Base-by-base conservation (phyloP, 1,140 invertebrate genomes). In the Drosophila bocki region DNA sequence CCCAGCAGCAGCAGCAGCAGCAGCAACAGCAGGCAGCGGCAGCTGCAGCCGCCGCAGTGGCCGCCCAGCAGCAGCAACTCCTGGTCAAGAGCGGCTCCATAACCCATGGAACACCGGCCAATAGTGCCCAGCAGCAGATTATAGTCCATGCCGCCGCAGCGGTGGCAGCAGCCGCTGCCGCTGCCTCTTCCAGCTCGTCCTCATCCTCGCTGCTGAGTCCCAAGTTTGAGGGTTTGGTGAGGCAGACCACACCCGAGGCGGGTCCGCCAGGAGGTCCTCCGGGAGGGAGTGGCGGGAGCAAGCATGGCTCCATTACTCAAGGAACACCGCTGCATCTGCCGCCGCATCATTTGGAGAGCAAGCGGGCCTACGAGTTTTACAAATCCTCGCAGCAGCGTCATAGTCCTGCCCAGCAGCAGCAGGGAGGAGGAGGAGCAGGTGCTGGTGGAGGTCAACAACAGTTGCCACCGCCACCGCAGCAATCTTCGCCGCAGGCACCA, bases 231-330 rank as follows among this genome's bases (percentile, higher is more conserved):
- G 84, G 64, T 26, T 69, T 80, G 44, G 91, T 74, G 59, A 80
- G 71, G 56, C 93, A 71, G 60, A 93, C 86, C 0, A 70, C 67
- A 7, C 67, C 63, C 11, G 67, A 70, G 22, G 67, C 47, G 1
- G 60, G 48, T 0, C 95, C 95, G 0, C 94, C 93, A 19, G 39
- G 58, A 1, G 7, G 58, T 19, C 44, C 45, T 0, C 22, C 45
- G 3, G 50, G 61, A 2, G 50, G 61, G 29, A 19, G 47, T 6
- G 58, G 45, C 0, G 61, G 60, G 22, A 62, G 64, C 79, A 96
- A 97, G 80, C 95, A 96, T 70, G 98, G 98, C 2, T 98, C 97
- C 0, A 99, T 99, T 9, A 99, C 97, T 0, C 97, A 98, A 84
- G 97, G 97, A 0, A 98, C 97, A 0, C 97, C 97, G 0, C 95